phyloP scores from a whole-genome alignment of 2,113 vertebrate species.

The Saguinus imperator region DNA sequence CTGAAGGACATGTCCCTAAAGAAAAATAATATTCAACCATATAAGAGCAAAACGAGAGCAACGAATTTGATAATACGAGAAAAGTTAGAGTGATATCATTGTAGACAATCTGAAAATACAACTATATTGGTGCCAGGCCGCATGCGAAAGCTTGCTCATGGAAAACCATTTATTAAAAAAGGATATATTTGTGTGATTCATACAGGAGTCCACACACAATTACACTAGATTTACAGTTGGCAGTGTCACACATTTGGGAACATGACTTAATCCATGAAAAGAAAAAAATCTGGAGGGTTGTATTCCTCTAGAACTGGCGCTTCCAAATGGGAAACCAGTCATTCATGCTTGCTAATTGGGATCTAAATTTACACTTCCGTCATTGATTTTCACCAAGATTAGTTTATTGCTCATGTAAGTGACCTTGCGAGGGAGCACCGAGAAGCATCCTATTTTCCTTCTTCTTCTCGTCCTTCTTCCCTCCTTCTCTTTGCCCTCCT shows the following conservation, averaged over 20 bases:
- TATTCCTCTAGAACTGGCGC: background rate
- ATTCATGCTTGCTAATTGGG: background rate
- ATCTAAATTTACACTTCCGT: background rate
- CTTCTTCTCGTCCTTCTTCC: background rate
- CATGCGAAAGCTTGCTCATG: too few relatives aligned
- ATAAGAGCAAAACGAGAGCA: background rate
- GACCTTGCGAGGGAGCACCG: background rate
- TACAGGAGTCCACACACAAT: background rate
- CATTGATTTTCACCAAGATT: background rate
- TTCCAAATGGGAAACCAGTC: background rate
- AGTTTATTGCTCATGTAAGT: background rate
- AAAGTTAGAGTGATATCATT: background rate
- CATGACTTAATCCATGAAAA: background rate
- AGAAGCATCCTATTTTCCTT: background rate
- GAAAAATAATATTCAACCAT: background rate
- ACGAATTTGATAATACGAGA: background rate
- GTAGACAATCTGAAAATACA: background rate
- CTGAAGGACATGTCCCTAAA: background rate
- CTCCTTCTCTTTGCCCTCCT: background rate
- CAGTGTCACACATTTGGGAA: background rate
- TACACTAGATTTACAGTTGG: background rate
- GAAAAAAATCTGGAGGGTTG: too few relatives aligned
- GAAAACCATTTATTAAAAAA: background rate
- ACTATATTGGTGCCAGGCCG: accelerated
- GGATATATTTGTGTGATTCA: background rate